Evolutionary conservation across 2,888 invertebrate species (phyloP), one percentile per base, ranked within the genome.

Genomic region (Oscheius sp.): DNA sequence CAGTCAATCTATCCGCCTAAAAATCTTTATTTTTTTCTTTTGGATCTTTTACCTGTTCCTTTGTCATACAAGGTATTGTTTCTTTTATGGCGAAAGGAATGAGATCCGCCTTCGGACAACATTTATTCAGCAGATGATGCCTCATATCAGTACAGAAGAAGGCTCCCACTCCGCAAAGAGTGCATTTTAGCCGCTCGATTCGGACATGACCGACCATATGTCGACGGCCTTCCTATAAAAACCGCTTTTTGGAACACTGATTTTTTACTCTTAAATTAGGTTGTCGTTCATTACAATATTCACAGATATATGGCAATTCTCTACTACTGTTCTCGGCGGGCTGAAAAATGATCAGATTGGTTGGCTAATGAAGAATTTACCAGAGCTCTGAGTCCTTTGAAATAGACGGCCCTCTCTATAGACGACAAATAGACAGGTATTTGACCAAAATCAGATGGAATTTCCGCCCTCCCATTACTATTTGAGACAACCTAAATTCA

Each of bases 131-230:
- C 3, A 67, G 62, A 50, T 67, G 67, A 28, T 14, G 12, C 14
- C 62, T 32, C 67, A 67, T 50, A 45, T 67, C 67, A 8, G 32
- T 50, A n/a, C 36, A 41, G 44, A 62, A 67, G 44, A 67, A 61
- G 12, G 67, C 49, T 9, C 67, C 67, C 1, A 44, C 49, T 4
- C 68, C 70, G 30, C 80, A 80, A 36, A 78, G 72, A 2, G 65
- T 68, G 54, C 80, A 80, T 1, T 65, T 36, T 17, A 80, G 67
- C 24, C 80, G 68, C 47, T 78, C 68, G 20, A 71, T 74, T 17
- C 80, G 68, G 41, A 80, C 67, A 51, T 80, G 80, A 9, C 65
- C 65, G 30, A 80, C 71, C 74, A 80, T 77, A 65, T 80, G 80
- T 5, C 72, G 61, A 9, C 74, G 71, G 2, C 47, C 67, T 24